A percentile compares a stretch with the other conserved stretches of the same genome.
phyloP scores from a whole-genome alignment of 2,888 invertebrate genomes.

The Aspidiotus rigidus region DNA sequence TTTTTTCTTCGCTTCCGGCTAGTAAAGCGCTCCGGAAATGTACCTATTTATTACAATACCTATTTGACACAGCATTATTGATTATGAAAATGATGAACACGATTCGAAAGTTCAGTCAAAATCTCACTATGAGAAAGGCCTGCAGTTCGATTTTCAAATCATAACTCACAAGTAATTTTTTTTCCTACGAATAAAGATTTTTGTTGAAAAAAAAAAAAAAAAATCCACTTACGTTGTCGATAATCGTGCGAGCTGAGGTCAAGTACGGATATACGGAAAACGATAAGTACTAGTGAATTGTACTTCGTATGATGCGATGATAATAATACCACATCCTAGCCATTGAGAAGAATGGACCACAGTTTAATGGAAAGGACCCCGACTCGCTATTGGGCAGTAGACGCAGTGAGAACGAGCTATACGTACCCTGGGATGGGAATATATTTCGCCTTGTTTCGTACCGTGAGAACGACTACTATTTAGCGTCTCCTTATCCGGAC shows the following conservation, averaged over 20 bases:
- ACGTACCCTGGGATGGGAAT: conserved; percentile 16
- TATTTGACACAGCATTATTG: too few relatives aligned
- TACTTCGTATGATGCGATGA: background rate
- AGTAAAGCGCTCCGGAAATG: too few relatives aligned
- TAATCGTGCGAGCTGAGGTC: too few relatives aligned
- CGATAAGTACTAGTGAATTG: too few relatives aligned
- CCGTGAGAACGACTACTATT: conserved; percentile 17
- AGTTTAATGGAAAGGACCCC: conserved; percentile 12
- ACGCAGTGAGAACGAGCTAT: conserved; percentile 6
- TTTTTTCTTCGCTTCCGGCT: too few relatives aligned
- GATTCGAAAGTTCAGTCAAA: too few relatives aligned
- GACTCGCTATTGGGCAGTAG: conserved; percentile 15
- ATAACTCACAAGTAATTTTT: background rate
- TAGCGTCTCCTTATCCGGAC: conserved; percentile 14
- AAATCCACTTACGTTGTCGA: too few relatives aligned
- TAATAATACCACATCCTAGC: conserved; percentile 16
- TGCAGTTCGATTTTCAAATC: too few relatives aligned
- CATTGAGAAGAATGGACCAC: conserved; percentile 17
- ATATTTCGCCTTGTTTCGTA: conserved; percentile 14
- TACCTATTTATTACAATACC: too few relatives aligned
- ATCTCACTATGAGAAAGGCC: too few relatives aligned
- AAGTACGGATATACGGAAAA: too few relatives aligned
- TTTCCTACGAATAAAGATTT: conserved; percentile 3
- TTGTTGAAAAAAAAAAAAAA: background rate
- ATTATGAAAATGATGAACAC: too few relatives aligned